Conservation (phyloP, 2,888 invertebrate species). For the Penaeus monodon region DNA sequence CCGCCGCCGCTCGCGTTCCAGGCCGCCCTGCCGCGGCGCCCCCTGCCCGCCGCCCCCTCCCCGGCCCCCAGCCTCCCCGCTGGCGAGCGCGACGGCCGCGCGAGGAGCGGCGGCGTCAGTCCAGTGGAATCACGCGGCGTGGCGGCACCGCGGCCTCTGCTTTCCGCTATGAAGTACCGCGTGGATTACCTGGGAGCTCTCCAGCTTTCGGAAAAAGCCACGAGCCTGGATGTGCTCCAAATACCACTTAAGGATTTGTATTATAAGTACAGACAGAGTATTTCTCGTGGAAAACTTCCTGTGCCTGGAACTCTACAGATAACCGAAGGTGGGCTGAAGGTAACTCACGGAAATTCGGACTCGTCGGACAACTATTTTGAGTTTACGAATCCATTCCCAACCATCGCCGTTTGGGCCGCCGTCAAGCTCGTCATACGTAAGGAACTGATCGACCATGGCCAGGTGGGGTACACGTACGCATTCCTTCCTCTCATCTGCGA, state of each 20-base stretch:
- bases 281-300: constrained; percentile 71
- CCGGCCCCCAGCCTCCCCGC: constrained; percentile 23
- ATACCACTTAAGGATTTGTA: constrained; percentile 83
- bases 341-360: constrained; percentile 55
- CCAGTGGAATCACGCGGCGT: constrained; percentile 5
- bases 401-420: constrained; percentile 94
- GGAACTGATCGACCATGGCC: constrained; percentile 56
- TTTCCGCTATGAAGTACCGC: constrained; percentile 59
- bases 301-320: constrained; percentile 78
- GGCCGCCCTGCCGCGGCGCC: constrained; percentile 1
- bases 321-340: constrained; percentile 69
- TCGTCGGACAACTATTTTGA: constrained; percentile 44
- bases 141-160: constrained; percentile 10
- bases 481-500: constrained; percentile 88
- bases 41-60: constrained; percentile 31
- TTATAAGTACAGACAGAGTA: constrained; percentile 72
- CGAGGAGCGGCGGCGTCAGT: constrained; percentile 18
- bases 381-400: constrained; percentile 82
- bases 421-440: constrained; percentile 81
- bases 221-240: constrained; percentile 86
- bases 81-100: neutral
- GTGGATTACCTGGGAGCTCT: constrained; percentile 88
- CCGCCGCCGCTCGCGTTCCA: constrained; percentile 8
- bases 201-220: constrained; percentile 79
- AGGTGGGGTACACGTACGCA: constrained; percentile 76